Base-by-base conservation (phyloP, 2,797 vertebrate genomes). In the Spheniscus humboldti region DNA sequence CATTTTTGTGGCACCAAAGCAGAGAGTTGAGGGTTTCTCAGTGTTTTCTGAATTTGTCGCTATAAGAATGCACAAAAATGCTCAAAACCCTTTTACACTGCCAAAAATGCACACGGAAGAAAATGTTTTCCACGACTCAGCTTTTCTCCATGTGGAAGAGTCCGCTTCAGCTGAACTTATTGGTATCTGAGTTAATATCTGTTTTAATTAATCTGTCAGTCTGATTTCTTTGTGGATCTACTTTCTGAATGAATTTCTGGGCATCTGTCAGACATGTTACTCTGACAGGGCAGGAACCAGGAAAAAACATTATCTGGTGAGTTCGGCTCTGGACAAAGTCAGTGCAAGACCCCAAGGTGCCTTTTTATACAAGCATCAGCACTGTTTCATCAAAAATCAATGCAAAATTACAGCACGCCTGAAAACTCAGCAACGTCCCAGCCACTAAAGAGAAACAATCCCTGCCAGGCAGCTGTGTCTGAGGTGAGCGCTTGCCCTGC, bases 321-420 rank as follows among this genome's bases (percentile, higher is more conserved):
- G 37, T 78, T 71, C 5, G 2, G 23, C 55, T 86, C 80, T 52
- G 35, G 55, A 73, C 22, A 74, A 92, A 94, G 59, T 37, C 66
- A 79, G 48, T 10, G 1, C 7, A 1, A 92, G 62, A 87, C 39
- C 56, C 59, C 3, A 15, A 76, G 68, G 74, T 87, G 33, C 55
- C 33, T 81, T 68, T 88, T 72, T 78, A 39, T 48, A 82, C 33
- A 56, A 57, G 25, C 76, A 82, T 62, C 86, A 90, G 74, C 45
- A 50, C 27, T 30, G 35, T 52, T 95, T 91, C 91, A 87, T 85
- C 96, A 90, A 92, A 97, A 96, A 95, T 73, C 92, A 85, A 27
- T 77, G 60, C 59, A 41, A 94, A 84, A 91, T 67, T 89, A 67
- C 69, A 82, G 33, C 77, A 62, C 28, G 35, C 37, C 55, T 85